Percentiles rank a stretch among this genome's conserved stretches.
Evolutionary conservation across 2,797 vertebrate species (phyloP).

Genomic region (Heterohyrax brucei): DNA sequence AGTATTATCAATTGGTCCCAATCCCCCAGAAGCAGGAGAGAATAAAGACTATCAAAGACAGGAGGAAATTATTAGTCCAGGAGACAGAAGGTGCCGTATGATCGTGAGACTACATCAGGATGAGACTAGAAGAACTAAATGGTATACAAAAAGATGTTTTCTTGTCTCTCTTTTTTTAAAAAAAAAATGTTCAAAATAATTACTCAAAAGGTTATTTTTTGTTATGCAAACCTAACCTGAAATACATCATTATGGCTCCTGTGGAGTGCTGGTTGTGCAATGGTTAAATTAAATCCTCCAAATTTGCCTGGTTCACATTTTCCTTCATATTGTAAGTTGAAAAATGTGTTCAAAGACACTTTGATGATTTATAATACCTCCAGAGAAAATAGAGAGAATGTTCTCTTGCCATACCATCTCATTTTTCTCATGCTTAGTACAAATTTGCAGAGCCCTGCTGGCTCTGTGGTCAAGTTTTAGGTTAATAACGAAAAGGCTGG

Average conservation of each 20-base stretch:
- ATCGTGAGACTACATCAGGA: too few relatives aligned
- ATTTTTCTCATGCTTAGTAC: background rate
- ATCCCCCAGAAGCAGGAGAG: too few relatives aligned
- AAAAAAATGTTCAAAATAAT: too few relatives aligned
- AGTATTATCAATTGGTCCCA: too few relatives aligned
- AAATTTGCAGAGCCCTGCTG: background rate
- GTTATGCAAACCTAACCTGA: background rate
- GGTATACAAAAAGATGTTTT: background rate
- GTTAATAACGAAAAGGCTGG: too few relatives aligned
- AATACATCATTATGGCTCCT: background rate
- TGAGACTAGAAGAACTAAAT: too few relatives aligned
- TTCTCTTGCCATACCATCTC: background rate
- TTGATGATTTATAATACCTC: background rate
- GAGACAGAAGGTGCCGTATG: too few relatives aligned
- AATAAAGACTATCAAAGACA: too few relatives aligned
- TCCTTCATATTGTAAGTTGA: constrained; percentile 34
- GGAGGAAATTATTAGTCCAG: too few relatives aligned
- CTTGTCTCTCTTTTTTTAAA: background rate
- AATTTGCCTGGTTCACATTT: background rate
- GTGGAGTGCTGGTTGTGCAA: too few relatives aligned
- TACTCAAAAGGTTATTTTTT: background rate
- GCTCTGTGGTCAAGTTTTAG: too few relatives aligned
- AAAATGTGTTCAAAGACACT: background rate
- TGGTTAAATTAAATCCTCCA: background rate
- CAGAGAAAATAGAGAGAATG: background rate